phyloP scores from a whole-genome alignment of 2,797 vertebrate species.

The Phataginus tricuspis region DNA sequence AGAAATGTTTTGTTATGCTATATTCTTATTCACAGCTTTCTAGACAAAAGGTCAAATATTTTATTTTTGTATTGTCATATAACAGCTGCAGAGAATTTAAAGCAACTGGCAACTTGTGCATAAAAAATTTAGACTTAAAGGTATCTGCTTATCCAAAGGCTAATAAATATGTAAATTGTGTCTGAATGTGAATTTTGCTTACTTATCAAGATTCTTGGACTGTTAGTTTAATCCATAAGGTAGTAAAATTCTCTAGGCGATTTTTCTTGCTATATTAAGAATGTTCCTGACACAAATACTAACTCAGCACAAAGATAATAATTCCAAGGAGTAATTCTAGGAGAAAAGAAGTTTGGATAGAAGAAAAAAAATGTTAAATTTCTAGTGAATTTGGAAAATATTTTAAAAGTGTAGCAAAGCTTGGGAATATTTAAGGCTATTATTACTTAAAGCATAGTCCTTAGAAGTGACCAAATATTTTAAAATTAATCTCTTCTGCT shows the following conservation, averaged over 20 bases:
- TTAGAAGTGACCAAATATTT: background rate
- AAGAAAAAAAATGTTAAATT: constrained; percentile 8
- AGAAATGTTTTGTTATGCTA: background rate
- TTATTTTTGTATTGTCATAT: constrained; percentile 53
- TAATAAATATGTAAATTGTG: constrained; percentile 63
- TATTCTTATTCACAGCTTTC: constrained; percentile 51
- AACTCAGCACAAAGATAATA: constrained; percentile 47
- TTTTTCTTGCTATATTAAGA: constrained; percentile 58
- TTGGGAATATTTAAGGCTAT: background rate
- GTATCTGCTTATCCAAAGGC: constrained; percentile 20
- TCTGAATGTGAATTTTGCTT: constrained; percentile 56
- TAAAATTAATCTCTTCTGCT: background rate
- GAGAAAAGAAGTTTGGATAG: background rate
- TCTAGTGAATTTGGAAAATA: background rate
- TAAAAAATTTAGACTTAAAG: constrained; percentile 38
- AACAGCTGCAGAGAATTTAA: constrained; percentile 38
- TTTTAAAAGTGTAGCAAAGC: background rate
- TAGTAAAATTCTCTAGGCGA: constrained; percentile 34
- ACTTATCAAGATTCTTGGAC: constrained; percentile 28
- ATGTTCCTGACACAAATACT: constrained; percentile 38
- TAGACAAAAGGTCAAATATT: constrained; percentile 62
- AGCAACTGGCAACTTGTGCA: background rate
- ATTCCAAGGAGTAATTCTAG: background rate
- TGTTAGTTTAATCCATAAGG: constrained; percentile 29
- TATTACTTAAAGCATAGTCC: background rate